phyloP scores from a whole-genome alignment of 2,797 vertebrate species.

The Amblyraja radiata region DNA sequence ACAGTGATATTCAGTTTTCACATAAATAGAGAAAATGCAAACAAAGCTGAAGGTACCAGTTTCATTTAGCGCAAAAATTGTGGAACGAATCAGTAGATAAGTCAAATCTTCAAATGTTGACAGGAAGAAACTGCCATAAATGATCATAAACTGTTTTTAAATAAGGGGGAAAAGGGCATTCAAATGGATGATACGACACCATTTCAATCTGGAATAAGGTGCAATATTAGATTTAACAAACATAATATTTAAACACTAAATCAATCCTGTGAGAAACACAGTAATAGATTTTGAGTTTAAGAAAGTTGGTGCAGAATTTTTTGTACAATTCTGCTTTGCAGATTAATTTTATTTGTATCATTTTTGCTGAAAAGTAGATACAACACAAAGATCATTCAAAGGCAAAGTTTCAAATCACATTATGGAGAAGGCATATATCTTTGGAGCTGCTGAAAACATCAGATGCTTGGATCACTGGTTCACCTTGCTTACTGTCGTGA shows the following conservation, averaged over 20 bases:
- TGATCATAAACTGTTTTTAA: neutral
- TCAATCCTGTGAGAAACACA: neutral
- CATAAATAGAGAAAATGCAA: conserved; percentile 24
- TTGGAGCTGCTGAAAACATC: conserved; percentile 20
- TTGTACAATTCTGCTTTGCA: conserved; percentile 21
- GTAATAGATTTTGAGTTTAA: conserved; percentile 17
- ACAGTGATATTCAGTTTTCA: conserved; percentile 18
- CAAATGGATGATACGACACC: neutral
- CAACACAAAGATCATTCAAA: conserved; percentile 6
- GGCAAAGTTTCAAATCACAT: neutral
- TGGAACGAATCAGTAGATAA: conserved; percentile 31
- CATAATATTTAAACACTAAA: conserved; percentile 27
- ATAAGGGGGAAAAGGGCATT: neutral
- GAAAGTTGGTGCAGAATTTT: neutral
- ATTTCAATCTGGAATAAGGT: conserved; percentile 33
- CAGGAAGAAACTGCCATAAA: conserved; percentile 24
- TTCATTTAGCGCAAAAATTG: neutral
- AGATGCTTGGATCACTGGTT: neutral
- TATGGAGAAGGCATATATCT: neutral
- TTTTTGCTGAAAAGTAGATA: conserved; percentile 11
- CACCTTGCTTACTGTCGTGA: neutral
- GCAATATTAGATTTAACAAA: conserved; percentile 20
- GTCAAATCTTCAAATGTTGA: conserved; percentile 16
- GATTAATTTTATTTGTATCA: neutral
- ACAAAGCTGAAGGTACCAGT: neutral